These are phyloP conservation scores for Dermatophagoides farinae DNA, from an alignment of 1,140 invertebrate genomes.

Conservation along the genomic window DNA sequence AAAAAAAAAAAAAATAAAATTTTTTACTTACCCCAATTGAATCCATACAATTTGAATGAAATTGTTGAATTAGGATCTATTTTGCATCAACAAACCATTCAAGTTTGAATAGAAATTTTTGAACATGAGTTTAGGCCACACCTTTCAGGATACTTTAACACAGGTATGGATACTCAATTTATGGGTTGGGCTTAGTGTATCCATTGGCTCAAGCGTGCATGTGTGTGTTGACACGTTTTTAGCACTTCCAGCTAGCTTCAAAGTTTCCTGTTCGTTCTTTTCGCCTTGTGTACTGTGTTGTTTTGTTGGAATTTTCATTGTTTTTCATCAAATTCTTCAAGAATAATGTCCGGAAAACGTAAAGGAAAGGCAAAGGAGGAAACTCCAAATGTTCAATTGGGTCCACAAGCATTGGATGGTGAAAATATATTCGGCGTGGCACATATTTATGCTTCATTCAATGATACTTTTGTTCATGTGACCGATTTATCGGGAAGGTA, in stretches of 20 bases:
- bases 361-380: constrained; percentile 94
- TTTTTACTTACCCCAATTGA: no score
- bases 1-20: no score
- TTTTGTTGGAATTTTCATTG: not conserved
- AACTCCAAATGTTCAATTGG: constrained; percentile 72
- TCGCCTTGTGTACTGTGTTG: not conserved
- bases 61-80: no score
- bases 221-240: no score
- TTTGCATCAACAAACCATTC: no score
- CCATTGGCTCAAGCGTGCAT: no score
- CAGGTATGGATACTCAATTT: no score
- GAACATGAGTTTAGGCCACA: no score
- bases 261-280: not conserved
- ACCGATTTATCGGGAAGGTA: constrained; percentile 90
- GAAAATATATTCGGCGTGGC: constrained; percentile 97
- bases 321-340: not conserved
- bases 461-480: constrained; percentile 99
- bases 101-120: no score
- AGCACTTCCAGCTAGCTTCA: not conserved
- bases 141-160: no score
- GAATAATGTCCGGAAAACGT: constrained; percentile 63
- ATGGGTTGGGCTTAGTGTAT: no score
- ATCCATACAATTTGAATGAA: no score
- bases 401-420: constrained; percentile 88
- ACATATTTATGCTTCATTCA: constrained; percentile 98